Percentiles rank a stretch among this genome's conserved stretches.
These are phyloP conservation scores for Paratrypauchen microcephalus DNA, from an alignment of 2,797 vertebrate species.

Conservation along the genomic window DNA sequence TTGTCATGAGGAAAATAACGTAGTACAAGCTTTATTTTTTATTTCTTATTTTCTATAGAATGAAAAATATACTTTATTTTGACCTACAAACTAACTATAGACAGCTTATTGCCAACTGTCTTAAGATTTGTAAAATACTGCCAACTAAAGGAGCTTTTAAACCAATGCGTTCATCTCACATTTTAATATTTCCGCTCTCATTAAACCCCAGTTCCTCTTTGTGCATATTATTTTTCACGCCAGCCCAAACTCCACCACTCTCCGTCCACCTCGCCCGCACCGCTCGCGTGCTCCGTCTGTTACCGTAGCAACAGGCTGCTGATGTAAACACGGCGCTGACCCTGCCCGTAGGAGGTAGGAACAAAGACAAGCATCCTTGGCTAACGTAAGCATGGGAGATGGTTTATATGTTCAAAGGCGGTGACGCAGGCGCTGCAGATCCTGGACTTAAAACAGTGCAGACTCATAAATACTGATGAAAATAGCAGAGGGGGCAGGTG, in stretches of 20 bases:
- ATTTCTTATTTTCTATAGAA: too few species aligned
- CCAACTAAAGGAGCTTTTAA: background rate
- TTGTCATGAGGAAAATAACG: too few species aligned
- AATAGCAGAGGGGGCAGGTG: conserved; percentile 12
- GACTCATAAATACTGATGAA: conserved; percentile 32
- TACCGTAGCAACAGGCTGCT: conserved; percentile 48
- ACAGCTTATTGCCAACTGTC: too few species aligned
- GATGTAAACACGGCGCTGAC: conserved; percentile 64
- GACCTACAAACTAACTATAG: too few species aligned
- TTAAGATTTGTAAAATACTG: too few species aligned
- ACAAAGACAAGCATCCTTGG: conserved; percentile 59
- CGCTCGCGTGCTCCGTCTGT: conserved; percentile 36
- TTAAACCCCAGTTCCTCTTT: background rate
- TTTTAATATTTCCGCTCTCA: background rate
- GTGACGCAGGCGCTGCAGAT: conserved; percentile 59
- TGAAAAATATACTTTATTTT: too few species aligned
- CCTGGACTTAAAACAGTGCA: conserved; percentile 18
- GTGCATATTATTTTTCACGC: conserved; percentile 28
- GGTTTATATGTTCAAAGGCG: conserved; percentile 54
- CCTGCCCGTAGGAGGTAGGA: conserved; percentile 52
- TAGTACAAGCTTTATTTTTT: too few species aligned
- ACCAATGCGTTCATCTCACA: background rate
- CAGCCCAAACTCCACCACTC: conserved; percentile 8
- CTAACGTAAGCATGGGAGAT: conserved; percentile 55
- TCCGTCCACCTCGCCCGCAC: background rate